phyloP scores from a whole-genome alignment of 2,113 vertebrate species.

The Phaethon lepturus region DNA sequence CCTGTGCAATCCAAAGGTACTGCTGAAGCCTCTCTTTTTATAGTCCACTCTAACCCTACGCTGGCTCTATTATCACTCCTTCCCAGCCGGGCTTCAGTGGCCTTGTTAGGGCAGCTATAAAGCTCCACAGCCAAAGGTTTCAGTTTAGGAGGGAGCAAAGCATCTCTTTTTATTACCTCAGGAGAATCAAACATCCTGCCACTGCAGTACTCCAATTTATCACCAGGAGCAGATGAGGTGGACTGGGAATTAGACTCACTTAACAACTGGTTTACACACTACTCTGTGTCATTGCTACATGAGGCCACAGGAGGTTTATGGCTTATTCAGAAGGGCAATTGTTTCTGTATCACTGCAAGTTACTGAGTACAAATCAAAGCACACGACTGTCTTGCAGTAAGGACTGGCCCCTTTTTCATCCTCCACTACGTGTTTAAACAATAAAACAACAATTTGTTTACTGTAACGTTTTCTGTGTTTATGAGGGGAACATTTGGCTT shows the following conservation, averaged over 20 bases:
- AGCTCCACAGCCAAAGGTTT: neutral
- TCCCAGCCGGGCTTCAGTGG: neutral
- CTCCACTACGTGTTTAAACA: neutral
- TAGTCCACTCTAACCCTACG: neutral
- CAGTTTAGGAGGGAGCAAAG: conserved; percentile 15
- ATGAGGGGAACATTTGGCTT: neutral
- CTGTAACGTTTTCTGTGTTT: neutral
- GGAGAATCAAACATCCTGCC: neutral
- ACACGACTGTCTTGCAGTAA: neutral
- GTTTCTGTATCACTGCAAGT: neutral
- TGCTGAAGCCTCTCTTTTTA: neutral
- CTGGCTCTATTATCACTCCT: neutral
- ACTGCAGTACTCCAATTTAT: conserved; percentile 15
- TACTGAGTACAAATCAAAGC: conserved; percentile 5
- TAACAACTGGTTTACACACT: conserved; percentile 2
- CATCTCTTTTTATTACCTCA: neutral
- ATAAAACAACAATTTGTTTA: neutral
- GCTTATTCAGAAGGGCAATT: conserved; percentile 5
- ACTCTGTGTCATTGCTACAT: neutral
- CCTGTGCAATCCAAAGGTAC: neutral
- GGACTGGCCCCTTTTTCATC: neutral
- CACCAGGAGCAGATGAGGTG: neutral
- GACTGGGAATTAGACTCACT: neutral
- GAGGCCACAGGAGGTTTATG: neutral
- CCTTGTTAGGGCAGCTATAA: conserved; percentile 12